Evolutionary conservation across 2,113 vertebrate species (phyloP), one percentile per base, ranked within the genome.

Genomic region (Serinus canaria): DNA sequence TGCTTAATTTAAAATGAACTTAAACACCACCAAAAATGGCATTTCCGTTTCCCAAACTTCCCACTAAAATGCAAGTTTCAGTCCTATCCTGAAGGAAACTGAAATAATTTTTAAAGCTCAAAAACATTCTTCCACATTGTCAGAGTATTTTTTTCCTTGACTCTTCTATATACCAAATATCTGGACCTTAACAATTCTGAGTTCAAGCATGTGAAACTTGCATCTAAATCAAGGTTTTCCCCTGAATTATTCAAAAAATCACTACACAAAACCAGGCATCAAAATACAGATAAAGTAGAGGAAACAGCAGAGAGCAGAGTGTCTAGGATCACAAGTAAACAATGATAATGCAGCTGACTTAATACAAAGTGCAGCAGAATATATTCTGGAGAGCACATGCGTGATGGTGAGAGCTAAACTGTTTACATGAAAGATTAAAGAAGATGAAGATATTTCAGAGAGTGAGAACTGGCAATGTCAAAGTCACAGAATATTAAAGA

Each of bases 341-440:
- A 88, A 82, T 33, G 80, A 79, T 35, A 94, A 82, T 53, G 31
- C 44, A 79, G 81, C 70, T 11, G 1, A 81, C 76, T 83, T 60
- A 82, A 89, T 62, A 83, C n/a, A 82, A 83, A 93, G n/a, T 50
- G 62, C 63, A 90, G 75, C 50, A 68, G 52, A 93, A 87, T 39
- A 59, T 68, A 90, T 76, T 83, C 68, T 60, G 60, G 47, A 88
- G 22, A 88, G 39, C 47, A 60, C 4, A 21, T 55, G 63, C 0
- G 0, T 83, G 79, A 93, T 52, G 49, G 68, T 63, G 68, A 44
- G 64, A 93, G 37, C 72, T 82, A 89, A 96, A 93, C 37, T 78
- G 90, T 86, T 93, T 92, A 87, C 69, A 93, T 92, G 68, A 93
- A 95, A 94, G 89, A 96, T 93, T 94, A 92, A 95, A 94, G 90